phyloP scores from a whole-genome alignment of 2,888 invertebrate genomes.

The Cerastis leucographa region DNA sequence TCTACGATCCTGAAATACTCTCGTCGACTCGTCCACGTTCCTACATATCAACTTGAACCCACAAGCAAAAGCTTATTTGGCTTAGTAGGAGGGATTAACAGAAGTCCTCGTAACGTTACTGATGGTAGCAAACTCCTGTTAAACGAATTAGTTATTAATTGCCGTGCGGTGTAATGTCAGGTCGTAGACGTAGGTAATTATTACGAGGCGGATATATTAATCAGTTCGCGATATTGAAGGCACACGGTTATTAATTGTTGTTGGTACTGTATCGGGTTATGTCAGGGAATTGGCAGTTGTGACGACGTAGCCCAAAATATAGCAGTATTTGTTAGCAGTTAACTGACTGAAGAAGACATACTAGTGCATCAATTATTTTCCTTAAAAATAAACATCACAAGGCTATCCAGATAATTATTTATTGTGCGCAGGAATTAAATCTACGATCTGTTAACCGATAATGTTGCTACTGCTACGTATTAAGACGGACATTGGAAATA shows the following conservation, averaged over 20 bases:
- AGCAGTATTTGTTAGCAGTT: background rate
- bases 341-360: background rate
- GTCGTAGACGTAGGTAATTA: conserved; percentile 3
- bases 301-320: background rate
- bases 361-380: background rate
- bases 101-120: background rate
- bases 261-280: background rate
- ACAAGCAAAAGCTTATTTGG: background rate
- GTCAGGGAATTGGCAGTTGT: background rate
- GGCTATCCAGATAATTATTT: background rate
- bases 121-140: conserved; percentile 6
- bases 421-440: no score
- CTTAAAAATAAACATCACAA: background rate
- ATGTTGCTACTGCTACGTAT: no score
- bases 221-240: conserved; percentile 4
- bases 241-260: conserved; percentile 1
- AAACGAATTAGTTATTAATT: conserved; percentile 15
- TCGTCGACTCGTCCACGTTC: no score
- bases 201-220: conserved; percentile 1
- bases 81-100: background rate
- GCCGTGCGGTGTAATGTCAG: background rate
- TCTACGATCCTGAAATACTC: no score
- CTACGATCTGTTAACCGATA: no score
- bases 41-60: no score
- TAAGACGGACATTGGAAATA: no score